Evolutionary conservation across 2,113 vertebrate species (phyloP).

Genomic region (Lipophrys pholis): DNA sequence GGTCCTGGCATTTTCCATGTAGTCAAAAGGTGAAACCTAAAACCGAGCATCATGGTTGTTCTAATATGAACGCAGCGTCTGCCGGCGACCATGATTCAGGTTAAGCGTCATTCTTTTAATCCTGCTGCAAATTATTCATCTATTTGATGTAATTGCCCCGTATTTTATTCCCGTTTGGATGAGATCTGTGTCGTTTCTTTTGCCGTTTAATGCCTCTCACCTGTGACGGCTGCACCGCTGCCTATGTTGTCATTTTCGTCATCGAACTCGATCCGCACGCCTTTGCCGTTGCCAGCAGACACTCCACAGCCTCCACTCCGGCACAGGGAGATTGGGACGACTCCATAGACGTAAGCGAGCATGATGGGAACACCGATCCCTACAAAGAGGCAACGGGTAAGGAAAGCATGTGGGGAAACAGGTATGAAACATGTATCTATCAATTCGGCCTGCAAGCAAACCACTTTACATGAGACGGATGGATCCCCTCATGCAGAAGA

Average conservation of each 20-base stretch:
- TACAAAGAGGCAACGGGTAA: conserved; percentile 45
- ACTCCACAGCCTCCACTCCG: conserved; percentile 97
- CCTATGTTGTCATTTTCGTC: conserved; percentile 97
- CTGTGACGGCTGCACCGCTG: conserved; percentile 89
- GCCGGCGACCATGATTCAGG: no score
- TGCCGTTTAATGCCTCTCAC: conserved; percentile 75
- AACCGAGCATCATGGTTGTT: background rate
- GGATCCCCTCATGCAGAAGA: background rate
- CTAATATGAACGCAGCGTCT: background rate
- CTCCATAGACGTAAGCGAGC: conserved; percentile 98
- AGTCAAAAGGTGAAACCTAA: no score
- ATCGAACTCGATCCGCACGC: conserved; percentile 98
- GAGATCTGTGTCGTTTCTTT: background rate
- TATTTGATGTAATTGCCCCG: no score
- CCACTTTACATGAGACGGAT: background rate
- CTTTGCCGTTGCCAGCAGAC: conserved; percentile 95
- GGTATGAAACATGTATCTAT: no score
- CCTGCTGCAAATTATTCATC: background rate
- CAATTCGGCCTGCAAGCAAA: background rate
- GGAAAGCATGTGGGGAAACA: background rate
- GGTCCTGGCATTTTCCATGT: background rate
- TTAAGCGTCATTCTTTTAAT: background rate
- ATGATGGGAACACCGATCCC: conserved; percentile 98
- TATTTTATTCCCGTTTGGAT: no score
- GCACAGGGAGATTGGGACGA: conserved; percentile 97